Base-by-base conservation (phyloP, 2,888 invertebrate genomes). In the Brachyopa scutellaris region DNA sequence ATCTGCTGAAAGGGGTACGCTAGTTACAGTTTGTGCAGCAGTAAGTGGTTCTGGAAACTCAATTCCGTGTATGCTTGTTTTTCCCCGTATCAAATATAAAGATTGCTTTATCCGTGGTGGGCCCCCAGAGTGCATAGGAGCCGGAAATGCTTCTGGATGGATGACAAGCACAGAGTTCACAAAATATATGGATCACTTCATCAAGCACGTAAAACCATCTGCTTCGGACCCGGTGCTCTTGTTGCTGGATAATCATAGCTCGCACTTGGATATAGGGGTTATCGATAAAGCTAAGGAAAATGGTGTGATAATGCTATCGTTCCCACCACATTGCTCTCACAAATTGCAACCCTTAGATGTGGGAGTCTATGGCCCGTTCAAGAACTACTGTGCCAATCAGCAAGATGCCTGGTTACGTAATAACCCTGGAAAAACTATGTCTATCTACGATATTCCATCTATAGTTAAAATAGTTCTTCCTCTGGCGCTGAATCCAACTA, bases 391-490 rank as follows among this genome's bases (percentile, higher is more conserved):
- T 33, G 33, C 33, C 33, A 33, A 33, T 33, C 33, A 33, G 33
- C 33, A 33, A 33, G 33, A 33, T 33, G 2, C 36, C 36, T 36
- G 36, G 11, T 2, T 36, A 11, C 36, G 8, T 36, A 36, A 36
- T 11, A 36, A 36, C 11, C 36, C 36, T 13, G 36, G 11, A 7
- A 36, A 36, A 36, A 36, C 36, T 2, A 36, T 59, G 19, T 84
- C 17, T 84, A 85, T 45, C 86, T 85, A 3, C 85, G 61, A 61
- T 86, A 86, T 5, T 86, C 86, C 0, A 77, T 87, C 1, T 87
- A 87, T 53, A n/a, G 51, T 15, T 17, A 53, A 53, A 17, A 53
- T 33, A 36, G 21, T 21, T 17, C 36, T 55, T 1, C 38, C 36
- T 21, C 21, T 38, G 15, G 13, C 55, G 21, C 23, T 21, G 6